Conservation (phyloP, 2,888 invertebrate species). For the Monochamus alternatus region DNA sequence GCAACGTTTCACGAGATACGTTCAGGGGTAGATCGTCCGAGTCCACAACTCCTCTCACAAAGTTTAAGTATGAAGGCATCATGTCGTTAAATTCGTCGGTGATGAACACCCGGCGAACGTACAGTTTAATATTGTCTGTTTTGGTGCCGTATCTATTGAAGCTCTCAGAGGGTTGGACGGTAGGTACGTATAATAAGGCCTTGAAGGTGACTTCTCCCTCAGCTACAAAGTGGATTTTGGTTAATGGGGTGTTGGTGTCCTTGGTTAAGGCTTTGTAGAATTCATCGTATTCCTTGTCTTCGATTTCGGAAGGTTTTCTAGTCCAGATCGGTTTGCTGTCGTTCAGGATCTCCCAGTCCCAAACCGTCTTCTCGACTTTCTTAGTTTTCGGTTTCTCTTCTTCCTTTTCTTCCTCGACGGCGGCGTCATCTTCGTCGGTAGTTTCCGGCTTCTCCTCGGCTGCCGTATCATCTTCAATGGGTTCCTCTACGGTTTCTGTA, state of each 20-base stretch:
- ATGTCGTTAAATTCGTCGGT: conserved; percentile 99
- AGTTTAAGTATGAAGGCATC: conserved; percentile 98
- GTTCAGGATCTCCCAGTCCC: conserved; percentile 98
- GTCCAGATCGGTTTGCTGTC: conserved; percentile 99
- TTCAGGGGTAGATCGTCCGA: conserved; percentile 99
- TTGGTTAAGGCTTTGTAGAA: conserved; percentile 98
- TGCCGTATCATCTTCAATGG: conserved; percentile 67
- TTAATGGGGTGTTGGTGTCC: conserved; percentile 87
- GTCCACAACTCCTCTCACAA: conserved; percentile 97
- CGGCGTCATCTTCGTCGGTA: conserved; percentile 74
- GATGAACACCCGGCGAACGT: conserved; percentile 98
- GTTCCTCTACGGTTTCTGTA: conserved; percentile 84
- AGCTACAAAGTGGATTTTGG: conserved; percentile 95
- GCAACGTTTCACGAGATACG: conserved; percentile 97
- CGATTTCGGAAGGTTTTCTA: conserved; percentile 88
- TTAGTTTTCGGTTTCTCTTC: conserved; percentile 87
- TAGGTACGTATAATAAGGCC: conserved; percentile 94
- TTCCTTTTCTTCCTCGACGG: conserved; percentile 83
- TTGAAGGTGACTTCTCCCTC: conserved; percentile 99
- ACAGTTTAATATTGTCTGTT: conserved; percentile 95
- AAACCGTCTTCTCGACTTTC: conserved; percentile 92
- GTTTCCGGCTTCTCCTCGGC: conserved; percentile 75
- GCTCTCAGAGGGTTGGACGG: conserved; percentile 90
- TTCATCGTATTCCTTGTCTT: conserved; percentile 91
- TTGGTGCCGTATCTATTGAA: conserved; percentile 96